Percentiles rank a stretch among this genome's conserved stretches.
phyloP scores from a whole-genome alignment of 2,797 vertebrate species.

The Spizella passerina region DNA sequence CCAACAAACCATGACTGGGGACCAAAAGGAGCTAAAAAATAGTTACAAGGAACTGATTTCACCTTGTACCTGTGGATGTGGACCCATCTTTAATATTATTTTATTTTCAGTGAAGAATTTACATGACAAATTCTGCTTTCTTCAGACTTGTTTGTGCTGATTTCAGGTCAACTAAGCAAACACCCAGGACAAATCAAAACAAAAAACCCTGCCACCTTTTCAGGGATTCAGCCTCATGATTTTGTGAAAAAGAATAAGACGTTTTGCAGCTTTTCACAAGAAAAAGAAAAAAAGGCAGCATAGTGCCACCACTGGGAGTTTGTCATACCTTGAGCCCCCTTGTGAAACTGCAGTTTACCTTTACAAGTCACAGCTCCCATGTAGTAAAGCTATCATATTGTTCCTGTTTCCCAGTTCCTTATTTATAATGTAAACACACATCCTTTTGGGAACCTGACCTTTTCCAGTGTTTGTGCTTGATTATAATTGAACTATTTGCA shows the following conservation, averaged over 20 bases:
- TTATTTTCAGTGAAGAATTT: background rate
- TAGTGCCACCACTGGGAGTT: background rate
- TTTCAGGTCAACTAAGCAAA: background rate
- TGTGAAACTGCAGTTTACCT: background rate
- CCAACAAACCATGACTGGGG: constrained; percentile 39
- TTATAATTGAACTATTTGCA: constrained; percentile 60
- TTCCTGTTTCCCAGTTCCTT: constrained; percentile 55
- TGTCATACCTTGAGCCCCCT: background rate
- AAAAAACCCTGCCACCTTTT: background rate
- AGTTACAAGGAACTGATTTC: background rate
- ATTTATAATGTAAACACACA: constrained; percentile 56
- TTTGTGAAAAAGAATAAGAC: background rate
- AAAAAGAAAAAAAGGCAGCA: no score
- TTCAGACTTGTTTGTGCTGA: background rate
- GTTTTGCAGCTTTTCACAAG: background rate
- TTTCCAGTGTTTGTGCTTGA: constrained; percentile 25
- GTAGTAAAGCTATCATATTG: constrained; percentile 20
- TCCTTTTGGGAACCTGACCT: constrained; percentile 61
- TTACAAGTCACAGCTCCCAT: background rate
- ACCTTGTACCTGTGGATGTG: background rate
- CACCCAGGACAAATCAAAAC: background rate
- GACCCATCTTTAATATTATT: background rate
- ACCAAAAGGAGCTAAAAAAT: background rate
- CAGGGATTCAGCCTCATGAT: background rate
- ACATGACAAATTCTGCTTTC: background rate